Conservation (phyloP, 2,113 vertebrate species). For the Martes martes region DNA sequence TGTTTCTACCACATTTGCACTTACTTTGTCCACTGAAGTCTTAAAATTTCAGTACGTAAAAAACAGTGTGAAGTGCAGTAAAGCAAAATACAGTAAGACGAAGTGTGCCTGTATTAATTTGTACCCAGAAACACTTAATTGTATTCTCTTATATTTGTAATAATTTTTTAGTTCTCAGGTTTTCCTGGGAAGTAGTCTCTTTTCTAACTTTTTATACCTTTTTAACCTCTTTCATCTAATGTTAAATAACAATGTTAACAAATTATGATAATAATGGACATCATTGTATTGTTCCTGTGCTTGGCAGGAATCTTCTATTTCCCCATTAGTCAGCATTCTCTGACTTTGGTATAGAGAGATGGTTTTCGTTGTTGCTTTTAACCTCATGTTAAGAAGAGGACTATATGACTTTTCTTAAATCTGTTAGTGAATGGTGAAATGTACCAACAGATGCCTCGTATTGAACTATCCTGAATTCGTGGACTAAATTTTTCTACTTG, state of each 20-base stretch:
- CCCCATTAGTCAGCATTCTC: background rate
- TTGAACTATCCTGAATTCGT: background rate
- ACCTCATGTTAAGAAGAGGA: background rate
- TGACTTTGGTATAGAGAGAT: background rate
- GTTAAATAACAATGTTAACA: background rate
- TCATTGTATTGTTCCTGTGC: background rate
- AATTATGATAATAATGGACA: background rate
- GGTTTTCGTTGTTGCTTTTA: background rate
- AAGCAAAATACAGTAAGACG: background rate
- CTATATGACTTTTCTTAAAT: background rate
- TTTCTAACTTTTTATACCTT: background rate
- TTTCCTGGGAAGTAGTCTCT: background rate
- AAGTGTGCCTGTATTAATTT: background rate
- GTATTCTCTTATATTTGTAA: background rate
- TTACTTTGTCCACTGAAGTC: background rate
- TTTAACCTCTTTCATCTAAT: background rate
- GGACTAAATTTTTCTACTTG: background rate
- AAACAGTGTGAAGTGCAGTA: background rate
- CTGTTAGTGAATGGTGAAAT: background rate
- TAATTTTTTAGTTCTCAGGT: background rate
- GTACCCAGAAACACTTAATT: background rate
- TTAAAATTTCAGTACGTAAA: background rate
- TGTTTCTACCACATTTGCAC: background rate
- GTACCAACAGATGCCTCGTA: background rate
- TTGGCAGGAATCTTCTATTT: background rate